A percentile compares a stretch with the other conserved stretches of the same genome.
Evolutionary conservation across 2,888 invertebrate genomes (phyloP).

Genomic region (Eristalinus sepulchralis): DNA sequence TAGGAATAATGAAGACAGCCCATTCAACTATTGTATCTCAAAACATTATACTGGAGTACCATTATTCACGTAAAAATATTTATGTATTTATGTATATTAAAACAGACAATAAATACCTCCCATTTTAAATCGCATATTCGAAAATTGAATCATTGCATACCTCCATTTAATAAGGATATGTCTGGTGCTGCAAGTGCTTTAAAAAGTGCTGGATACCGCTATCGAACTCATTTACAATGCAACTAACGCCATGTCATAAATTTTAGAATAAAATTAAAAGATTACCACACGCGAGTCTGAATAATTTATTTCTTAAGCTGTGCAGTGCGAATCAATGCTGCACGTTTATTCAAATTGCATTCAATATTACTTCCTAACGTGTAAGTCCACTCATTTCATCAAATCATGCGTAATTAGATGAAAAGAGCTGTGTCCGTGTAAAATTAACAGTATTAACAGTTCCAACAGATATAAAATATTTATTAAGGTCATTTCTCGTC

Average conservation of each 20-base stretch:
- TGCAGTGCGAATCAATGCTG: neutral
- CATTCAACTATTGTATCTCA: neutral
- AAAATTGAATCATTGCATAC: neutral
- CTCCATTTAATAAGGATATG: neutral
- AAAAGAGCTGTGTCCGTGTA: neutral
- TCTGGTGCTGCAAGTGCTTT: constrained; percentile 2
- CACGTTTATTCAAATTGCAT: constrained; percentile 15
- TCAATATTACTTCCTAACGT: neutral
- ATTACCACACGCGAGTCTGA: neutral
- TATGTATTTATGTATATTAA: too few relatives aligned
- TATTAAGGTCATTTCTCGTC: constrained; percentile 20
- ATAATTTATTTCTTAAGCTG: neutral
- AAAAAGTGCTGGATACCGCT: constrained; percentile 21
- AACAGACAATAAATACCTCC: neutral
- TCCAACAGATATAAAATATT: constrained; percentile 2
- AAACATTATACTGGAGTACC: neutral
- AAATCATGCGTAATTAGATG: neutral
- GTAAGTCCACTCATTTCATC: neutral
- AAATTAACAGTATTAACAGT: constrained; percentile 7
- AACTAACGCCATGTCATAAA: neutral
- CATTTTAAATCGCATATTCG: neutral
- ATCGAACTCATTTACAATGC: constrained; percentile 28
- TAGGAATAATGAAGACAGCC: neutral
- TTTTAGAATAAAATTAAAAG: constrained; percentile 31
- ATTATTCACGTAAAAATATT: neutral